phyloP scores from a whole-genome alignment of 1,140 invertebrate genomes.

The Ceratitis capitata region DNA sequence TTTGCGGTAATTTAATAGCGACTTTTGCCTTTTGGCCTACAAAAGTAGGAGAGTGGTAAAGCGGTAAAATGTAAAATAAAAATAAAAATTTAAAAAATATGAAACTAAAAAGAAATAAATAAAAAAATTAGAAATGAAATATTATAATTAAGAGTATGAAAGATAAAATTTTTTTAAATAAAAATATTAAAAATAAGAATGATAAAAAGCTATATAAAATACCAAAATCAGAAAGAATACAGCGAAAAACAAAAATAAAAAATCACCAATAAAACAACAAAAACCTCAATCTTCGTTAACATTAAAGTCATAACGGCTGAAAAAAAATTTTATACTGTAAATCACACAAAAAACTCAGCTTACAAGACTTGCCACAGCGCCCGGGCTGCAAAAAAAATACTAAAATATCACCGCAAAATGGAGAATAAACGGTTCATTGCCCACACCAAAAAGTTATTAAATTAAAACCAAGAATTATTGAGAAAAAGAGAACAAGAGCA shows the following conservation, averaged over 20 bases:
- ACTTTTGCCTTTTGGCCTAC: conserved; percentile 30
- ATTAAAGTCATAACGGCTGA: background rate
- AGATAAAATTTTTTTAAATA: too few species aligned
- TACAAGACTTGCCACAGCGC: background rate
- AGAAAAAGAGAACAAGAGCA: background rate
- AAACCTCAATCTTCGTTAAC: background rate
- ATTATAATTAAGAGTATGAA: too few species aligned
- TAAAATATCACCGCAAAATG: background rate
- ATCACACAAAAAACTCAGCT: background rate
- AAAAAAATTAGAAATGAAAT: too few species aligned
- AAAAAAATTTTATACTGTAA: background rate
- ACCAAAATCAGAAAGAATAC: background rate
- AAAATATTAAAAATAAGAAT: too few species aligned
- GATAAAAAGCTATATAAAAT: too few species aligned
- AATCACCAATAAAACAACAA: background rate
- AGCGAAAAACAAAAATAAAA: background rate
- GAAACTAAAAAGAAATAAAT: too few species aligned
- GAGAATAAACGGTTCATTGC: background rate
- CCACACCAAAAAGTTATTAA: background rate
- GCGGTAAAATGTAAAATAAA: background rate
- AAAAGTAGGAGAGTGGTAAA: background rate
- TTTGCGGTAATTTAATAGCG: conserved; percentile 39
- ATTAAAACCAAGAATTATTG: background rate
- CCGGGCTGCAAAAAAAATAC: background rate
- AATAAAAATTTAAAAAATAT: background rate